Percentiles rank a stretch among this genome's conserved stretches.
Evolutionary conservation across 2,797 vertebrate species (phyloP).

Genomic region (Salarias fasciatus): DNA sequence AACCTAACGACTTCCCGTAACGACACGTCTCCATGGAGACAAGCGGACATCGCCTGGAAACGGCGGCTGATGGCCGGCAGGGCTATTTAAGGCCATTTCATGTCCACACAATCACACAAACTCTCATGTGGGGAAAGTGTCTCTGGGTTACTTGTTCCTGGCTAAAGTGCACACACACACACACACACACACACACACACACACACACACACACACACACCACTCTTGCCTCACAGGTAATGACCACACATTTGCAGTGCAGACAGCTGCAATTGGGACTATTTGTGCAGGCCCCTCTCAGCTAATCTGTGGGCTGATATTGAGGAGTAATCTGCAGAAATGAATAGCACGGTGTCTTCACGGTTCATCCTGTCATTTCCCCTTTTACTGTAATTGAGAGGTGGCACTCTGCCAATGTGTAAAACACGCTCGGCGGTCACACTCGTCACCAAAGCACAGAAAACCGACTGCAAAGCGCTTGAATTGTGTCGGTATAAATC

Average conservation of each 20-base stretch:
- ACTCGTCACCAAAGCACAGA: constrained; percentile 4
- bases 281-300: constrained; percentile 55
- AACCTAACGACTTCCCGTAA: constrained; percentile 84
- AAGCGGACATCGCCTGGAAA: constrained; percentile 85
- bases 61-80: constrained; percentile 84
- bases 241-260: constrained; percentile 56
- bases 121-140: constrained; percentile 37
- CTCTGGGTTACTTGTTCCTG: constrained; percentile 25
- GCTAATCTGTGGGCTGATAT: constrained; percentile 58
- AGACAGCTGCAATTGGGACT: constrained; percentile 66
- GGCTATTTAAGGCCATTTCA: constrained; percentile 84
- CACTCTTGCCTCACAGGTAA: constrained; percentile 43
- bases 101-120: constrained; percentile 54
- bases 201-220: constrained; percentile 5
- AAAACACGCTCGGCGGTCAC: constrained; percentile 23
- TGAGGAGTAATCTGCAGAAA: constrained; percentile 63
- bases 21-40: constrained; percentile 91
- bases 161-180: constrained; percentile 16
- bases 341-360: constrained; percentile 49
- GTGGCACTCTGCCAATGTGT: constrained; percentile 34
- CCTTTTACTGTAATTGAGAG: constrained; percentile 58
- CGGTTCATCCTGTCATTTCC: constrained; percentile 51
- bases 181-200: constrained; percentile 15
- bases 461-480: constrained; percentile 15
- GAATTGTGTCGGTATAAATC: constrained; percentile 28